Evolutionary conservation across 2,888 invertebrate genomes (phyloP), one percentile per base, ranked within the genome.

Genomic region (Aspidiotus destructor): DNA sequence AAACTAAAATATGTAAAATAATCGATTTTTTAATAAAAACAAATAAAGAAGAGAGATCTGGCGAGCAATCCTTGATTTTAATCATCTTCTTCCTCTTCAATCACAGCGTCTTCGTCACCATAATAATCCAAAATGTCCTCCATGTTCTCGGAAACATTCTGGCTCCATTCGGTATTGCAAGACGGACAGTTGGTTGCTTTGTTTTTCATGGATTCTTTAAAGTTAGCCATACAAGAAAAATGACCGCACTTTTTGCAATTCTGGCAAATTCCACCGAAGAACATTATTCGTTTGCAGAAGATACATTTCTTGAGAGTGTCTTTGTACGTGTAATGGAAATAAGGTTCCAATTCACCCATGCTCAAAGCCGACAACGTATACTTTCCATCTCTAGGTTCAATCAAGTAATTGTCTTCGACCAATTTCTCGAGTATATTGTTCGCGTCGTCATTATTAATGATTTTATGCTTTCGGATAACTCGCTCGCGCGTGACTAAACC

Each of bases 301-400:
- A 28, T 13, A 58, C 58, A 58, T 2, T 40, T 58, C 8, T 8
- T 28, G 8, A 58, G 16, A 17, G 28, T 28, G 10, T 58, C 58
- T 2, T 28, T 16, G 28, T 58, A 58, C 10, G 13, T 40, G 9
- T 58, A 13, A 13, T 28, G 16, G 2, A 58, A 13, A 13, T 58
- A 58, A 8, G 58, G 58, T 58, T 58, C 58, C 16, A 58, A 40
- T 40, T 58, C 58, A 28, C 28, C 28, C 58, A 8, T 28, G 13
- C 28, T 40, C 13, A 58, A 28, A 2, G 58, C 58, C 7, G 58
- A 58, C 40, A 58, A 17, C 8, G 58, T 58, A 3, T 28, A 28
- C 16, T 13, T 28, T 6, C 40, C 58, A 8, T 58, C 28, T 8
- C 40, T 17, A 8, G 58, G 10, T 58, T 58, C 28, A 28, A 28